Percentiles rank a stretch among this genome's conserved stretches.
Evolutionary conservation across 2,113 vertebrate species (phyloP).

Genomic region (Cricetomys ansorgei): DNA sequence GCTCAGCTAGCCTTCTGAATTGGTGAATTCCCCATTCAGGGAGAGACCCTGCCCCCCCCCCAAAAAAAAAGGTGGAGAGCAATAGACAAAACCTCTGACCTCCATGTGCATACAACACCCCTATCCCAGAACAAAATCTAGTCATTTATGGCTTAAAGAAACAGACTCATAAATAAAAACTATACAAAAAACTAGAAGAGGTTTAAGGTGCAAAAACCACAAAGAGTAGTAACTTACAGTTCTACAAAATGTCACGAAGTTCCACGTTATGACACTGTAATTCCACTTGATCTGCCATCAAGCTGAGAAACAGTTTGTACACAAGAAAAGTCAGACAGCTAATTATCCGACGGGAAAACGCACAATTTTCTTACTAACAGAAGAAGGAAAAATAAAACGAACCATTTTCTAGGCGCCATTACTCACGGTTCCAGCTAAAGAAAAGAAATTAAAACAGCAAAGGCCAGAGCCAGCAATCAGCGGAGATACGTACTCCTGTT

Average conservation of each 20-base stretch:
- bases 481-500: background rate
- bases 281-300: background rate
- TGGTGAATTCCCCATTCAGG: background rate
- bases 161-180: background rate
- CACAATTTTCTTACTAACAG: constrained; percentile 24
- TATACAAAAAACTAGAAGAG: background rate
- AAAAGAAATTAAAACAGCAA: constrained; percentile 36
- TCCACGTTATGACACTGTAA: no score
- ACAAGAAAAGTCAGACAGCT: background rate
- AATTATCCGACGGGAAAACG: constrained; percentile 12
- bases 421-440: background rate
- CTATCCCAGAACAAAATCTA: background rate
- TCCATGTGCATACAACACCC: background rate
- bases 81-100: background rate
- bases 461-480: background rate
- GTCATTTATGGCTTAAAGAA: background rate
- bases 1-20: background rate
- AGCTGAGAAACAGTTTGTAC: background rate
- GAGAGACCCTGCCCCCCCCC: background rate
- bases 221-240: no score
- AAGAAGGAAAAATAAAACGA: constrained; percentile 45
- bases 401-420: background rate
- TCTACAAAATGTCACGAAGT: background rate
- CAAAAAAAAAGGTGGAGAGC: background rate
- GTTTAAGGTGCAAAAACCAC: background rate